Evolutionary conservation across 2,797 vertebrate species (phyloP), one percentile per base, ranked within the genome.

Genomic region (Chelon labrosus): DNA sequence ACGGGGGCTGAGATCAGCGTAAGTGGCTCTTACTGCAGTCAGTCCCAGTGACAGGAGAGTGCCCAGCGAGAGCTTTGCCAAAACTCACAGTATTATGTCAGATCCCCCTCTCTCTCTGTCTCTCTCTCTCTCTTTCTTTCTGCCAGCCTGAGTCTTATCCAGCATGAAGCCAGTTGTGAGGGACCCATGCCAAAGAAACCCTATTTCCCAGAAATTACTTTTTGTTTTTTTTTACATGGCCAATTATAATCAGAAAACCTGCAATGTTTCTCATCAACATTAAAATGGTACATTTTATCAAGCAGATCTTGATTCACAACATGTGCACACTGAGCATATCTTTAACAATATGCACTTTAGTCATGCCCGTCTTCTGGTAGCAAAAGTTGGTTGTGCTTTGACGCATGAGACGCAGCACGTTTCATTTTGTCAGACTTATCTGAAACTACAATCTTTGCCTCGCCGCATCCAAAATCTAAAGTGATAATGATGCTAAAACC

Each of bases 21-120:
- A 65, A 79, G 75, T 75, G 72, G 56, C 71, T 88, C 75, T 74
- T 69, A 69, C 83, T 82, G 88, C 80, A 85, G 80, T 89, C 75
- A 74, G 49, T 83, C 55, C 52, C 65, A 75, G 56, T 65, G 77
- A 78, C 77, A 62, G 67, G 46, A 83, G 72, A 82, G 76, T 58
- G 52, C 65, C 63, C 65, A 58, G 61, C 10, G 49, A 49, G 42
- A 77, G 73, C 80, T 59, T 55, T 69, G 80, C 86, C 83, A 86
- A 62, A 77, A 77, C 60, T 75, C 65, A 51, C 73, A 77, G 59
- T 64, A 73, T 80, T 83, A 76, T 75, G 62, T 73, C 65, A 81
- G 50, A 62, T 46, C 22, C 65, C 57, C 70, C 31, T 31, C 31
- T 31, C 31, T 54, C 20, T 49, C 4, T 42, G 1, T 20, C 42